Evolutionary conservation across 2,888 invertebrate genomes (phyloP).

Genomic region (Parelbella ahira): DNA sequence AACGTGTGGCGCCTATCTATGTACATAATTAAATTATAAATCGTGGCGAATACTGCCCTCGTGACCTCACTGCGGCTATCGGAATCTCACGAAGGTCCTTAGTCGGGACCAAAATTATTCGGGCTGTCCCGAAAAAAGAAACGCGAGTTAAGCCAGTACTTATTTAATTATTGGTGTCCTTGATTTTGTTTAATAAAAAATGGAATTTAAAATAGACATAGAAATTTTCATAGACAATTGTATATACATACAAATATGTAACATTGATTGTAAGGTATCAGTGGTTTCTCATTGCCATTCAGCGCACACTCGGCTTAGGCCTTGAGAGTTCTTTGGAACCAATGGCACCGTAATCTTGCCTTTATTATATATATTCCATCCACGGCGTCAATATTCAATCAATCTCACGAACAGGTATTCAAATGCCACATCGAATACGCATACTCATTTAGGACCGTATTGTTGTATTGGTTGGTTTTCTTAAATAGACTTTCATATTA

Average conservation of each 20-base stretch:
- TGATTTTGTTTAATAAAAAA: too few species aligned
- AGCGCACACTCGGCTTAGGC: constrained; percentile 6
- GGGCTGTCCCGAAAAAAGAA: too few species aligned
- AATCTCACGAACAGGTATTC: constrained; percentile 21
- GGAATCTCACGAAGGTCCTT: too few species aligned
- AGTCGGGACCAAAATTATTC: too few species aligned
- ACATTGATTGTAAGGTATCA: background rate
- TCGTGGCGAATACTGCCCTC: too few species aligned
- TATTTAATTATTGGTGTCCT: too few species aligned
- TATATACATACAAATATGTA: constrained; percentile 1
- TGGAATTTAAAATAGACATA: background rate
- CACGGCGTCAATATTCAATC: constrained; percentile 22
- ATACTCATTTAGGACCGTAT: constrained; percentile 3
- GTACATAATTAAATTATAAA: too few species aligned
- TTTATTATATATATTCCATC: constrained; percentile 16
- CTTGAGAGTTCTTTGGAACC: constrained; percentile 17
- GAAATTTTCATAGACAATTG: background rate
- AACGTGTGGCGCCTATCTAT: too few species aligned
- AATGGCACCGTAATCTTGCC: constrained; percentile 6
- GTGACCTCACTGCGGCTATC: too few species aligned
- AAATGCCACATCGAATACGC: constrained; percentile 15
- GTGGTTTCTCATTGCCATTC: constrained; percentile 8
- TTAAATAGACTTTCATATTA: too few species aligned
- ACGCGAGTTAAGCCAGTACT: too few species aligned
- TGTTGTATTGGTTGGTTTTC: background rate